A percentile compares a stretch with the other conserved stretches of the same genome.
Evolutionary conservation across 2,888 invertebrate genomes (phyloP).

Genomic region (Megamerina dolium): DNA sequence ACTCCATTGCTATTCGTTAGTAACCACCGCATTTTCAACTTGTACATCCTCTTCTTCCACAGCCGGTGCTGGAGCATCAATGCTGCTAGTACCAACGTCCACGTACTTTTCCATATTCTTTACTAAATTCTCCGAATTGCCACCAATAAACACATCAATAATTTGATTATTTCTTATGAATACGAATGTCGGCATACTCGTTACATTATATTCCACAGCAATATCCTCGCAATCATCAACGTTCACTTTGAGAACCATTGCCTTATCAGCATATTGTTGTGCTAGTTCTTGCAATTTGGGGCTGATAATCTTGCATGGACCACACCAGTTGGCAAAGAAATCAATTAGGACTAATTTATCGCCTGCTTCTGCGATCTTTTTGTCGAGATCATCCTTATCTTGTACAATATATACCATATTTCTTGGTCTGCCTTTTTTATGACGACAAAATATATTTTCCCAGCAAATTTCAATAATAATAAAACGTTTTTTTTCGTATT

Average conservation of each 20-base stretch:
- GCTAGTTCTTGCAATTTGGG: conserved; percentile 72
- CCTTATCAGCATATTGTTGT: conserved; percentile 52
- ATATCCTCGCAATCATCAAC: conserved; percentile 83
- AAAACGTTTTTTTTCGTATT: background rate
- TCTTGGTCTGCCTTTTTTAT: background rate
- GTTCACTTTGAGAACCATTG: conserved; percentile 63
- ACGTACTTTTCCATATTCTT: conserved; percentile 56
- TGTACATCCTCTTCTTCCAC: too few relatives aligned
- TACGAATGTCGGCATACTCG: conserved; percentile 85
- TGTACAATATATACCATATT: conserved; percentile 38
- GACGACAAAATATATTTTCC: too few relatives aligned
- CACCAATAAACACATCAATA: conserved; percentile 71
- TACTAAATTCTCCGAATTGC: conserved; percentile 67
- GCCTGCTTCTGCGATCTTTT: conserved; percentile 65
- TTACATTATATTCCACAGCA: conserved; percentile 68
- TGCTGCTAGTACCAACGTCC: too few relatives aligned
- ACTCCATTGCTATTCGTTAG: too few relatives aligned
- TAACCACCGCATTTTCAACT: too few relatives aligned
- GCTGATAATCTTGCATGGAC: conserved; percentile 82
- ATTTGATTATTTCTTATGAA: conserved; percentile 68
- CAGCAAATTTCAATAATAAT: conserved; percentile 5
- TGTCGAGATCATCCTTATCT: conserved; percentile 56
- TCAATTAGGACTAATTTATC: conserved; percentile 78
- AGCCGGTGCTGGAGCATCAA: too few relatives aligned
- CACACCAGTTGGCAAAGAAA: conserved; percentile 89